Percentiles rank a stretch among this genome's conserved stretches.
phyloP scores from a whole-genome alignment of 2,888 invertebrate species.

The Scaptomyza polygonia region DNA sequence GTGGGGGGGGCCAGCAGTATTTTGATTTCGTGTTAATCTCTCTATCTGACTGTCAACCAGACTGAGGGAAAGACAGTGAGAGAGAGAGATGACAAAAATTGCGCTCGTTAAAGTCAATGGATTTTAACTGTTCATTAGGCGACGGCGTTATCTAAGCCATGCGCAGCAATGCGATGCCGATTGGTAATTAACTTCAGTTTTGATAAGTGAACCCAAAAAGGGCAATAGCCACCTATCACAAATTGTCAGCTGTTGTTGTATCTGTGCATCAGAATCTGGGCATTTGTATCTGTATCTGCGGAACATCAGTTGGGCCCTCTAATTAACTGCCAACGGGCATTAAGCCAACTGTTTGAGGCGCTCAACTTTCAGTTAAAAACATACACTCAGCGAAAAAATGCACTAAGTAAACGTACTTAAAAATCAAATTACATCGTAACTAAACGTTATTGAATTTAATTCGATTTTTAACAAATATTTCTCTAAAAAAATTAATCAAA shows the following conservation, averaged over 20 bases:
- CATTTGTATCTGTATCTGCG: conserved; percentile 7
- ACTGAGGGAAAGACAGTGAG: background rate
- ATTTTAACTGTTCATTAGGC: conserved; percentile 76
- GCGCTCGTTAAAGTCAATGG: conserved; percentile 49
- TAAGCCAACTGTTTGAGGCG: conserved; percentile 36
- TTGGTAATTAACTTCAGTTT: conserved; percentile 71
- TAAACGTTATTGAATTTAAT: too few relatives aligned
- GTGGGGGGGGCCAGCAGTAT: conserved; percentile 18
- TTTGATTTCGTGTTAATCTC: conserved; percentile 55
- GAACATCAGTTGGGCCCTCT: conserved; percentile 20
- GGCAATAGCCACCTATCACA: conserved; percentile 2
- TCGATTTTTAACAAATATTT: too few relatives aligned
- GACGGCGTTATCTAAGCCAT: conserved; percentile 52
- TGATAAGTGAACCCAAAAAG: conserved; percentile 65
- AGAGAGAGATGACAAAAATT: conserved; percentile 66
- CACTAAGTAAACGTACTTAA: too few relatives aligned
- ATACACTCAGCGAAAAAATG: background rate
- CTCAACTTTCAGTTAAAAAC: conserved; percentile 27
- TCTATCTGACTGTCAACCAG: background rate
- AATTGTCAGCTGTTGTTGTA: background rate
- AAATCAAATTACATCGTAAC: too few relatives aligned
- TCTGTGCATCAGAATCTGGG: background rate
- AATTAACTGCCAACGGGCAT: conserved; percentile 36
- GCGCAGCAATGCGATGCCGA: conserved; percentile 1
- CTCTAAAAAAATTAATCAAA: too few relatives aligned